A percentile compares a stretch with the other conserved stretches of the same genome.
These are phyloP conservation scores for Otocyon megalotis DNA, from an alignment of 2,113 vertebrate genomes.

Conservation along the genomic window DNA sequence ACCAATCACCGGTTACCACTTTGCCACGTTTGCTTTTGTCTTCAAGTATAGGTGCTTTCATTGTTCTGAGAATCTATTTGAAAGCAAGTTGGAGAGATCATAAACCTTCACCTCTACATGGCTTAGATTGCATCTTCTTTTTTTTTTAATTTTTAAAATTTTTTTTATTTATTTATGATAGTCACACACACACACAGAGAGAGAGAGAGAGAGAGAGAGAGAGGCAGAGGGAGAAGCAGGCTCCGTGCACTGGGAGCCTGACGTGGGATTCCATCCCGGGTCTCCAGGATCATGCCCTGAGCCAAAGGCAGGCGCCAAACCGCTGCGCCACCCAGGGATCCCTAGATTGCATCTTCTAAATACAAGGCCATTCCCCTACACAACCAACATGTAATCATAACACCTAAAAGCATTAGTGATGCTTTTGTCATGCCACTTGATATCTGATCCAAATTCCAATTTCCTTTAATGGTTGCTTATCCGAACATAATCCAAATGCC, in stretches of 20 bases:
- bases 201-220: too few species aligned
- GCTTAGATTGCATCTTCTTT: background rate
- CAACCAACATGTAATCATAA: background rate
- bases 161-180: too few species aligned
- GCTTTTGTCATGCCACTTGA: background rate
- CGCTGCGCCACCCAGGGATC: too few species aligned
- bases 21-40: constrained; percentile 3
- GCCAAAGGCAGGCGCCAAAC: too few species aligned
- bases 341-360: background rate
- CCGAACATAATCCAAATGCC: background rate
- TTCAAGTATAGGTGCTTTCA: background rate
- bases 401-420: background rate
- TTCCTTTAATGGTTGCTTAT: background rate
- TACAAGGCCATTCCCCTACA: background rate
- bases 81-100: background rate
- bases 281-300: too few species aligned
- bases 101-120: background rate
- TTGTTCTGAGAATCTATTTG: background rate
- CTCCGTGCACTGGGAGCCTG: too few species aligned
- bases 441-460: background rate
- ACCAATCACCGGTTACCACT: background rate
- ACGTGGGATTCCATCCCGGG: too few species aligned
- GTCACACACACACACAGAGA: too few species aligned
- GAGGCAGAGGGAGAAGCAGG: too few species aligned
- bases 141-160: too few species aligned